Evolutionary conservation across 1,140 invertebrate species (phyloP), one percentile per base, ranked within the genome.

Genomic region (Acyrthosiphon pisum): DNA sequence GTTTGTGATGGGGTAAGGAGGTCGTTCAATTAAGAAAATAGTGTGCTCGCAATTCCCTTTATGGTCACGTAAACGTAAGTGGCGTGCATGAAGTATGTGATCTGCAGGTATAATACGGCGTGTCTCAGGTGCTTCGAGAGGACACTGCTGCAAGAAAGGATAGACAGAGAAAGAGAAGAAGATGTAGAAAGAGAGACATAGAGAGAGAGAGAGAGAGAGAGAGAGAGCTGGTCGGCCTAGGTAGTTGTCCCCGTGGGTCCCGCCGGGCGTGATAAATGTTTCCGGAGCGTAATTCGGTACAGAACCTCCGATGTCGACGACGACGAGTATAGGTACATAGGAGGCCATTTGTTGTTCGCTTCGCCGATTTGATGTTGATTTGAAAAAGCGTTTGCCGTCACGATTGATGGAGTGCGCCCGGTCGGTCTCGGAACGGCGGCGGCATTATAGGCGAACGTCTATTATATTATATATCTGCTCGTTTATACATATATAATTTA

Each of bases 341-440:
- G 37, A 91, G 68, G 44, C 68, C 46, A 92, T 92, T 92, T 92
- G 76, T 92, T 92, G 91, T 92, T 83, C 91, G 46, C 91, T 81
- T 11, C 20, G n/a, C 46, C 46, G 76, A 92, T 92, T 92, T 92
- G 91, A 92, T 92, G 91, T 92, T 92, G 91, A 92, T 92, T 92
- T 92, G 91, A 92, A 92, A 92, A 92, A 92, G 91, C 91, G 76
- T 92, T 92, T 92, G 91, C 91, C 91, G 91, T 92, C 91, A 92
- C 91, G 76, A 92, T 92, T 92, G 91, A 92, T 92, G 76, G 76
- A 92, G 91, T 92, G 76, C 91, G 76, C 91, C 41, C 30, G 87
- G 35, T 26, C 88, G 88, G 30, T n/a, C 60, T 56, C 46, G n/a
- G 11, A 46, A 46, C n/a, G 18, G 44, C 41, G 14, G 30, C 46